These are phyloP conservation scores for Heliopora coerulea DNA, from an alignment of 92 coral and sea anemone genomes.

Conservation along the genomic window DNA sequence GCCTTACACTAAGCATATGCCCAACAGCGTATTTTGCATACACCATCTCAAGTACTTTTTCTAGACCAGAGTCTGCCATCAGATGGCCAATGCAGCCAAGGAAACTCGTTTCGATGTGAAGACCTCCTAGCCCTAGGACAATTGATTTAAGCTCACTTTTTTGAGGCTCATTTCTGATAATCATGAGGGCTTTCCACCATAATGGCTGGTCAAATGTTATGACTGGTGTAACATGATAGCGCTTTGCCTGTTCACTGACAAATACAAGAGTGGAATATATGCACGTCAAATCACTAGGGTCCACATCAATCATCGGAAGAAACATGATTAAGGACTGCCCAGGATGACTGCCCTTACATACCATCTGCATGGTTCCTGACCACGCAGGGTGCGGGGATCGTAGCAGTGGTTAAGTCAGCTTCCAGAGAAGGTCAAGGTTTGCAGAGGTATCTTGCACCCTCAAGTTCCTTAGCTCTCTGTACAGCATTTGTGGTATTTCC, in stretches of 20 bases:
- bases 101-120: constrained; percentile 58
- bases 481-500: constrained; percentile 14
- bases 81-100: constrained; percentile 50
- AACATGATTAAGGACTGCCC: no score
- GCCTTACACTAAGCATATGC: constrained; percentile 59
- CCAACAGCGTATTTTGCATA: constrained; percentile 50
- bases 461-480: no score
- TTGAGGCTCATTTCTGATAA: no score
- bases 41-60: constrained; percentile 47
- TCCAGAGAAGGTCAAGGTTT: no score
- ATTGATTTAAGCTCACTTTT: constrained; percentile 34
- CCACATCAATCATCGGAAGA: no score
- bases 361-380: constrained; percentile 57
- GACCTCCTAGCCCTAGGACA: constrained; percentile 47
- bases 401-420: no score
- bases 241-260: constrained; percentile 47
- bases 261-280: constrained; percentile 50
- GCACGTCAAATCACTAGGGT: no score
- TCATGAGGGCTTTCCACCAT: constrained; percentile 55
- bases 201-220: constrained; percentile 68
- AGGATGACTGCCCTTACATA: no score
- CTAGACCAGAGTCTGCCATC: constrained; percentile 57
- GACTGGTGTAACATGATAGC: constrained; percentile 37
- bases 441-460: constrained; percentile 36
- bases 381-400: no score